Base-by-base conservation (phyloP, 2,113 vertebrate genomes). In the Okapia johnstoni region DNA sequence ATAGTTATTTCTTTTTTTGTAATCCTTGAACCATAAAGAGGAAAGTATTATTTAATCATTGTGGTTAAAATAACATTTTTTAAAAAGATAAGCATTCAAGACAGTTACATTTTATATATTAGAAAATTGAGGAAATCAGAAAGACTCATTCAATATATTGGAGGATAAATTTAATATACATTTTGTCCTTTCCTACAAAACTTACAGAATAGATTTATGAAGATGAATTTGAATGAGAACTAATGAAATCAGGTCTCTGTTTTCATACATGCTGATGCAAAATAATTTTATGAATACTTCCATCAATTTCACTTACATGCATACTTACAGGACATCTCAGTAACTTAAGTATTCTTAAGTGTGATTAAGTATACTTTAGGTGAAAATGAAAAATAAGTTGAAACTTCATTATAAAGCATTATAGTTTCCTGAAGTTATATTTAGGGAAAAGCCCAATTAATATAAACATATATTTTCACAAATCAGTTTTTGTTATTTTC, bases 1-100 rank as follows among this genome's bases (percentile, higher is more conserved):
- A 80, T 92, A 81, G 85, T 95, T 90, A 84, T 76, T 86, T 88
- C 30, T 79, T 91, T 87, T 94, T 70, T 61, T 40, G 21, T 61
- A 86, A 92, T 79, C 55, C 54, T 83, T 93, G n/a, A 90, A 60
- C n/a, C 13, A 81, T 43, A 93, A 95, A 60, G 17, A 90, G 26
- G 6, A 77, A 96, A 81, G 23, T 58, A 88, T 85, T 86, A 87
- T 81, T 90, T 93, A 90, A 63, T 85, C n/a, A 79, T 40, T 88
- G 21, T 88, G 14, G 60, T 92, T 92, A 92, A 70, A 86, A 96
- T 96, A 96, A 80, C n/a, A 14, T 61, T 79, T 94, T 83, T 61
- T 21, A 2, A 7, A 79, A 73, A 70, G 66, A 4, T 84, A 73
- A 77, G 12, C n/a, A 63, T 83, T 87, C 6, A 90, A 93, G 33